Evolutionary conservation across 2,888 invertebrate genomes (phyloP), one percentile per base, ranked within the genome.

Genomic region (Polyommatus iphigenia): DNA sequence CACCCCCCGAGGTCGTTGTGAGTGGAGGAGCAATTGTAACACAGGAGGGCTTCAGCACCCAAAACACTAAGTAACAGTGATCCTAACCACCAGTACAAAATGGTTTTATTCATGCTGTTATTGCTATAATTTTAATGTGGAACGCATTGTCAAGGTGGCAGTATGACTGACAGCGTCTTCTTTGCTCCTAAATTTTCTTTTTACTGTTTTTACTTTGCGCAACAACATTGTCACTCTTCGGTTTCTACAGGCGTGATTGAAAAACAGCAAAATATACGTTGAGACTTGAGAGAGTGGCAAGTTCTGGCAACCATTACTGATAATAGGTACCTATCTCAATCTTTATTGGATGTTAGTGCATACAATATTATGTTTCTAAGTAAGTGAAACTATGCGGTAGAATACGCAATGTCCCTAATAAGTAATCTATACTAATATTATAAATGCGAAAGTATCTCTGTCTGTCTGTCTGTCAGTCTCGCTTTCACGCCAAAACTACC

Each of bases 1-100:
- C 93, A 93, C 18, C 80, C 83, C 36, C 79, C 83, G 83, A 83
- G 84, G n/a, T 86, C 85, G 1, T 80, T 82, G 71, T 90, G 87
- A 4, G 88, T 88, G 3, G 89, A 83, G 0, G 93, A 89, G 82
- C 93, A 94, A 81, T 92, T 93, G 81, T 86, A 93, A 81, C 93
- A 94, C 13, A 87, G 76, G 73, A 92, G 78, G 1, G 84, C 84
- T 77, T 75, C 29, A 3, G 54, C 50, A 50, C 18, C 5, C 2
- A 46, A 7, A 24, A 54, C 24, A 6, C 50, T 41, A 2, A 50
- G 7, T 18, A 75, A 24, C 15, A 75, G 5, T 6, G 24, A 50
- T 18, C 50, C 41, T 29, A 50, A 54, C 75, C 50, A 54, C 29
- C 24, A 24, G 50, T 75, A 1, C 54, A 75, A 54, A 54, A 54